A percentile compares a stretch with the other conserved stretches of the same genome.
These are phyloP conservation scores for Thryonomys swinderianus DNA, from an alignment of 2,113 vertebrate species.

Conservation along the genomic window DNA sequence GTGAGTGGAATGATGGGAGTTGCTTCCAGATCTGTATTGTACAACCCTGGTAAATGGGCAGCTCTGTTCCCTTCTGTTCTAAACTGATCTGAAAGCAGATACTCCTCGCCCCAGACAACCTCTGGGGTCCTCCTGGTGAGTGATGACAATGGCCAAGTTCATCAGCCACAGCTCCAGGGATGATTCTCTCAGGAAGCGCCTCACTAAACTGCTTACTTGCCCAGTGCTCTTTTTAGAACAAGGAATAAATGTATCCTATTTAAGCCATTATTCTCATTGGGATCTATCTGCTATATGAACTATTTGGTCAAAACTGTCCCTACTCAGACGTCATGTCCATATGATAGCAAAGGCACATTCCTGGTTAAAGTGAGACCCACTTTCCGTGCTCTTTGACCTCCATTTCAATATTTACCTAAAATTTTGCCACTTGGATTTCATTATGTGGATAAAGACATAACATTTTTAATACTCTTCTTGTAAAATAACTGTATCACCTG, in stretches of 20 bases:
- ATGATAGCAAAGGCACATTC: neutral
- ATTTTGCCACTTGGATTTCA: neutral
- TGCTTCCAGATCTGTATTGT: neutral
- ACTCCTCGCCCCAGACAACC: neutral
- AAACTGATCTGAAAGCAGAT: neutral
- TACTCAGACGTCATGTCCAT: neutral
- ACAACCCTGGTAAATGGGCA: neutral
- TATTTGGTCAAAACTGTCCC: neutral
- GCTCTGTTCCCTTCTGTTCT: neutral
- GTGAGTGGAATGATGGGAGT: neutral
- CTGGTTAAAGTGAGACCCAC: neutral
- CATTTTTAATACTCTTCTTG: neutral
- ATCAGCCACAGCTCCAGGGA: neutral
- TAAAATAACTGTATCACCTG: neutral
- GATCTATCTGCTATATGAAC: neutral
- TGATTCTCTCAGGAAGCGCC: neutral
- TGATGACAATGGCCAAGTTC: neutral
- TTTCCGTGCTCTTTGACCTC: neutral
- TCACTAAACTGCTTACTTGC: neutral
- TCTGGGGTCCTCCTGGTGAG: neutral
- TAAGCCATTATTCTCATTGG: neutral
- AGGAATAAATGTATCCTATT: neutral
- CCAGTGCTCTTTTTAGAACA: neutral
- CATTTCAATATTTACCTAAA: neutral
- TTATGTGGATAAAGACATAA: slow-evolving; percentile 35